phyloP scores from a whole-genome alignment of 2,797 vertebrate genomes.

The Enteromius anoplus region DNA sequence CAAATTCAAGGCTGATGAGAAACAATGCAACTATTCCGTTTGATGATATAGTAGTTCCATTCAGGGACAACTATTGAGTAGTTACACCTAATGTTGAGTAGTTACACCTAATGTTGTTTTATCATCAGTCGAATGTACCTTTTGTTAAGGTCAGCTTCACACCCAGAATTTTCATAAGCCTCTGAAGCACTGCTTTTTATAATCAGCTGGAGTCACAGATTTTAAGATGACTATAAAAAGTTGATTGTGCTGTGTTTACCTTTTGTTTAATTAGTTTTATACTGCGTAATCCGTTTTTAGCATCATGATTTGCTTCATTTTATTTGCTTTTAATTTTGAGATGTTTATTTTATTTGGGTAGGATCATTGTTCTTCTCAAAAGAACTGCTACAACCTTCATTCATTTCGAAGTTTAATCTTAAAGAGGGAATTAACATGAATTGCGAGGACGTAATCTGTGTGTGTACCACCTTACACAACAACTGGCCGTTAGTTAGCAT shows the following conservation, averaged over 20 bases:
- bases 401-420: neutral
- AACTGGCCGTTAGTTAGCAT: slow-evolving; percentile 51
- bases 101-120: slow-evolving; percentile 32
- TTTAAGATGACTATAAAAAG: slow-evolving; percentile 30
- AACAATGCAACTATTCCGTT: slow-evolving; percentile 42
- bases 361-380: neutral
- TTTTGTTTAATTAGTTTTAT: slow-evolving; percentile 16
- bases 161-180: slow-evolving; percentile 26
- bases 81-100: slow-evolving; percentile 18
- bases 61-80: slow-evolving; percentile 42
- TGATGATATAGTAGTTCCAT: slow-evolving; percentile 48
- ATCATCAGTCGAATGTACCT: slow-evolving; percentile 42
- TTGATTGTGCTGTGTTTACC: slow-evolving; percentile 8
- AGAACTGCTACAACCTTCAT: neutral
- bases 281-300: neutral
- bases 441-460: slow-evolving; percentile 14
- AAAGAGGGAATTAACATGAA: slow-evolving; percentile 28
- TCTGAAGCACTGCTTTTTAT: slow-evolving; percentile 45
- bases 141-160: slow-evolving; percentile 19
- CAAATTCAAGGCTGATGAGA: slow-evolving; percentile 45
- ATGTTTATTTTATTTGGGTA: neutral
- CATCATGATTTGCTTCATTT: neutral
- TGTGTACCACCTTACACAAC: slow-evolving; percentile 5
- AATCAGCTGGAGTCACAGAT: slow-evolving; percentile 41
- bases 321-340: neutral